Evolutionary conservation across 2,888 invertebrate species (phyloP), one percentile per base, ranked within the genome.

Genomic region (Cheiracanthium punctorium): DNA sequence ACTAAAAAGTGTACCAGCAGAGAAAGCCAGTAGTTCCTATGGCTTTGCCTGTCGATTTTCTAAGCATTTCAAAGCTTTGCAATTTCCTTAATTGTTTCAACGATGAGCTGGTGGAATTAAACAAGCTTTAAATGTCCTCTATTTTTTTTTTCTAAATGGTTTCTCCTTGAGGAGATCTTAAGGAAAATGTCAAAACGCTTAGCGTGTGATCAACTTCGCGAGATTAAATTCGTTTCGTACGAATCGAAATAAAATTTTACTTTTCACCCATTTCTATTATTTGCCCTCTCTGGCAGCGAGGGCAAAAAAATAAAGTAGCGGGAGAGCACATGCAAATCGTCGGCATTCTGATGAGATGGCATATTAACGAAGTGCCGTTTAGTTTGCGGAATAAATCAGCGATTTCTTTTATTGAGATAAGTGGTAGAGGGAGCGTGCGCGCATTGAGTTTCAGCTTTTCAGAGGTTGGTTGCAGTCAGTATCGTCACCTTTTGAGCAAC

Each of bases 201-300:
- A 20, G 58, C 24, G 24, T 58, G 12, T 24, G 24, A 73, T 48
- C 73, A 80, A 79, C 70, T 74, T 80, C 79, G 67, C n/a, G 74
- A 85, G 84, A 85, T 85, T 85, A 85, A 85, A 85, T 85, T 79
- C 79, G 79, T n/a, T 79, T 79, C 37, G 37, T 82, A 52, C 71
- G 70, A 82, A 82, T 82, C 82, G 82, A 82, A 85, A 85, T 85
- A 85, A 85, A 85, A 85, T 85, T n/a, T 79, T 85, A 37, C 79
- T 74, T 24, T 65, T 74, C 84, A 85, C 79, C 79, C 79, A 37
- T n/a, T n/a, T n/a, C n/a, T n/a, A n/a, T n/a, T 85, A 80, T 85
- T 85, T 85, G 84, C 79, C 64, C 75, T 7, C n/a, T n/a, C n/a
- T n/a, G n/a, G 29, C 30, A 30, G 24, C 17, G 33, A 75, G 48